A percentile compares a stretch with the other conserved stretches of the same genome.
phyloP scores from a whole-genome alignment of 2,113 vertebrate species.

The Hyperopisus bebe region DNA sequence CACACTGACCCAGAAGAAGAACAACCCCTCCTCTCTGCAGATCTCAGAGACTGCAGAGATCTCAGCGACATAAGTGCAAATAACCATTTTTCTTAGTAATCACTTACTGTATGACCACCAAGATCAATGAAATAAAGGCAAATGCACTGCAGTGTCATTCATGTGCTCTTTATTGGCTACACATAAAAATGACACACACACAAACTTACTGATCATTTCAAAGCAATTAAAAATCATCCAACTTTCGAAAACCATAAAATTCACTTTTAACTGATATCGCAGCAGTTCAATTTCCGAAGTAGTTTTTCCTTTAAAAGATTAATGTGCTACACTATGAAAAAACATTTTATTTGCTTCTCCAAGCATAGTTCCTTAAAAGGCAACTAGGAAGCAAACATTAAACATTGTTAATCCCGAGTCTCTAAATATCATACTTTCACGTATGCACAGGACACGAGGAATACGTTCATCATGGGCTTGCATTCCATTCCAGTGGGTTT shows the following conservation, averaged over 20 bases:
- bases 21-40: neutral
- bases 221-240: neutral
- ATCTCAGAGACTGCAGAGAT: neutral
- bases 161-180: neutral
- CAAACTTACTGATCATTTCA: neutral
- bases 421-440: neutral
- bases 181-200: neutral
- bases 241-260: neutral
- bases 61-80: neutral
- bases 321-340: neutral
- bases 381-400: neutral
- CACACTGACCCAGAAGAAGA: neutral
- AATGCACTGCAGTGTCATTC: neutral
- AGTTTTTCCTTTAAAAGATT: neutral
- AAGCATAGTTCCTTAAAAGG: neutral
- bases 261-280: neutral
- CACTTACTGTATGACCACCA: neutral
- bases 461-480: neutral
- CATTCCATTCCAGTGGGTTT: neutral
- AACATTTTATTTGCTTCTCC: neutral
- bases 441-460: neutral
- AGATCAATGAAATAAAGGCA: neutral
- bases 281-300: neutral
- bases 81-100: neutral
- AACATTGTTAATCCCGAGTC: neutral